phyloP scores from a whole-genome alignment of 2,113 vertebrate genomes.

The Ploceus nigricollis region DNA sequence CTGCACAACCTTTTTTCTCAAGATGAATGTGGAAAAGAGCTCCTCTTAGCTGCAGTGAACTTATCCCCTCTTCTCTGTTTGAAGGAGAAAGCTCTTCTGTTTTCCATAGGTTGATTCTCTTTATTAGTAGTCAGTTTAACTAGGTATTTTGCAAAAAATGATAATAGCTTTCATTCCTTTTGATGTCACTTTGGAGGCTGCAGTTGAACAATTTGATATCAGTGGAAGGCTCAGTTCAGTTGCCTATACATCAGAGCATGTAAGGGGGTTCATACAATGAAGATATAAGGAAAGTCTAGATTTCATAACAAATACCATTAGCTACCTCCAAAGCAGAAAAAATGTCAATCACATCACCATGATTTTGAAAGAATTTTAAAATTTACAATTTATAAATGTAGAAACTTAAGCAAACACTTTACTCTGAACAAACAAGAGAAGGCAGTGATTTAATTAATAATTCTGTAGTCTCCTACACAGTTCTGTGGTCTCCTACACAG shows the following conservation, averaged over 20 bases:
- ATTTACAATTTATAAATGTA: background rate
- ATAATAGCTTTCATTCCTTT: background rate
- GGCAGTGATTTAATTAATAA: background rate
- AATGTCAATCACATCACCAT: background rate
- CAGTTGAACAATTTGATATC: fast-evolving
- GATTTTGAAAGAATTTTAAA: background rate
- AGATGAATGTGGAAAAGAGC: background rate
- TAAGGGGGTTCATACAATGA: background rate
- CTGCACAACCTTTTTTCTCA: background rate
- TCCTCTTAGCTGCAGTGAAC: background rate
- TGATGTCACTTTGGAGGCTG: background rate
- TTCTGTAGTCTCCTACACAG: background rate
- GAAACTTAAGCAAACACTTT: background rate
- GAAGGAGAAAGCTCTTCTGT: background rate
- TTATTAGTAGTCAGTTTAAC: background rate
- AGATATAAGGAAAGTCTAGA: background rate
- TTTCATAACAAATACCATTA: background rate
- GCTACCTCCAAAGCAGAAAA: background rate
- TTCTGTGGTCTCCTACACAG: background rate
- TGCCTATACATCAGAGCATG: background rate
- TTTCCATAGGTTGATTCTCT: background rate
- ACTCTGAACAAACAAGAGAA: background rate
- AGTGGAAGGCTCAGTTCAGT: background rate
- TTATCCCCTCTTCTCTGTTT: background rate
- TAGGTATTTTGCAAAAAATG: background rate